Percentiles rank a stretch among this genome's conserved stretches.
Evolutionary conservation across 2,888 invertebrate species (phyloP).

Genomic region (Eupithecia dodoneata): DNA sequence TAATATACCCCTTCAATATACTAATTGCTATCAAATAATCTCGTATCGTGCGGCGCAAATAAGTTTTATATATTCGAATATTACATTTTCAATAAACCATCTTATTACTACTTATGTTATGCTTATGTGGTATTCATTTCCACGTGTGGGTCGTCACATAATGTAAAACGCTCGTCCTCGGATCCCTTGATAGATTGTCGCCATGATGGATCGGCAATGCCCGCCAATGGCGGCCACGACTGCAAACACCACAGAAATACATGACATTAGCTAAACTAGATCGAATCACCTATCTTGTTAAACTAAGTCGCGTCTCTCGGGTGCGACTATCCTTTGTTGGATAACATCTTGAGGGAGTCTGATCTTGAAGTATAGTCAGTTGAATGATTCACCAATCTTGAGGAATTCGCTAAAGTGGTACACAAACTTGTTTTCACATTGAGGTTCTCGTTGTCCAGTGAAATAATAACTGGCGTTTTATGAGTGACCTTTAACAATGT

Average conservation of each 20-base stretch:
- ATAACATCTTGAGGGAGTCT: slow-evolving; percentile 4
- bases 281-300: slow-evolving; percentile 41
- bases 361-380: slow-evolving; percentile 1
- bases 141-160: slow-evolving; percentile 28
- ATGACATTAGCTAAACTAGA: slow-evolving; percentile 34
- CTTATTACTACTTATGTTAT: not conserved
- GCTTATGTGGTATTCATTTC: slow-evolving; percentile 22
- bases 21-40: slow-evolving; percentile 19
- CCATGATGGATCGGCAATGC: slow-evolving; percentile 67
- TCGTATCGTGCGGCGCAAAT: slow-evolving; percentile 10
- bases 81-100: not conserved
- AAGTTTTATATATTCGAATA: slow-evolving; percentile 9
- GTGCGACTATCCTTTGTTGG: slow-evolving; percentile 11
- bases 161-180: slow-evolving; percentile 51
- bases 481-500: slow-evolving; percentile 21
- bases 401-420: not conserved
- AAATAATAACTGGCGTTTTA: slow-evolving; percentile 14
- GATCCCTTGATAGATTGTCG: slow-evolving; percentile 68
- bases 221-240: slow-evolving; percentile 58
- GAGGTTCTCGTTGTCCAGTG: not conserved
- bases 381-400: slow-evolving; percentile 4
- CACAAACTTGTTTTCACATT: slow-evolving; percentile 3
- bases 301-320: slow-evolving; percentile 1
- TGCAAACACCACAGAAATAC: slow-evolving; percentile 58
- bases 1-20: slow-evolving; percentile 20